These are phyloP conservation scores for Branchipolynoe longqiensis DNA, from an alignment of 2,888 invertebrate species.

Conservation along the genomic window DNA sequence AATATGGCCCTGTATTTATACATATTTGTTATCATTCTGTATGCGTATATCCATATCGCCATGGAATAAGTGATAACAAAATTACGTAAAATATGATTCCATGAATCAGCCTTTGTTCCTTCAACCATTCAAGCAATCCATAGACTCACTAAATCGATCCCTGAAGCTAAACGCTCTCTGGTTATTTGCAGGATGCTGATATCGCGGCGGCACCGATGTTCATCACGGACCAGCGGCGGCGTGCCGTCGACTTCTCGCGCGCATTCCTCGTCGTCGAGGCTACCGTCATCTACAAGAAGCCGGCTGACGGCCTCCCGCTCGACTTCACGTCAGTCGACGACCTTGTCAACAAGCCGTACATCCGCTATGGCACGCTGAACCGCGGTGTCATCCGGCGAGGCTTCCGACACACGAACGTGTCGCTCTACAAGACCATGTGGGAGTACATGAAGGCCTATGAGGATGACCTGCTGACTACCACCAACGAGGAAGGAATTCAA, in stretches of 20 bases:
- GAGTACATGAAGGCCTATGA: slow-evolving; percentile 59
- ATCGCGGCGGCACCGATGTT: slow-evolving; percentile 67
- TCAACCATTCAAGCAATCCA: too few relatives aligned
- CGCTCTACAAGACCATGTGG: slow-evolving; percentile 61
- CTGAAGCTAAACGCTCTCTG: too few relatives aligned
- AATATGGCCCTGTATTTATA: too few relatives aligned
- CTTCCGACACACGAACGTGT: slow-evolving; percentile 64
- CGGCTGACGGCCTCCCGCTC: slow-evolving; percentile 46
- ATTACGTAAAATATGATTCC: too few relatives aligned
- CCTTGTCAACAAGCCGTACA: slow-evolving; percentile 60
- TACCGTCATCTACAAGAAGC: slow-evolving; percentile 62
- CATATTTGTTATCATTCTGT: too few relatives aligned
- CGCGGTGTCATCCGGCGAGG: slow-evolving; percentile 64
- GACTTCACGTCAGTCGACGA: slow-evolving; percentile 58
- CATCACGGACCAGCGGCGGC: slow-evolving; percentile 63
- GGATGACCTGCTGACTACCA: slow-evolving; percentile 63
- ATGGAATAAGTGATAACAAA: too few relatives aligned
- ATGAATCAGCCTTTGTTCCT: too few relatives aligned
- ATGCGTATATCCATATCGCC: too few relatives aligned
- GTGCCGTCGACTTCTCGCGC: slow-evolving; percentile 65
- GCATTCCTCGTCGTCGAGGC: slow-evolving; percentile 66
- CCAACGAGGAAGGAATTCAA: slow-evolving; percentile 67
- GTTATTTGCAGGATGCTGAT: slow-evolving; percentile 65
- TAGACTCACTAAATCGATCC: too few relatives aligned
- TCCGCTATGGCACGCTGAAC: slow-evolving; percentile 65